These are phyloP conservation scores for Drosophila burlai DNA, from an alignment of 1,140 invertebrate species.

Conservation along the genomic window DNA sequence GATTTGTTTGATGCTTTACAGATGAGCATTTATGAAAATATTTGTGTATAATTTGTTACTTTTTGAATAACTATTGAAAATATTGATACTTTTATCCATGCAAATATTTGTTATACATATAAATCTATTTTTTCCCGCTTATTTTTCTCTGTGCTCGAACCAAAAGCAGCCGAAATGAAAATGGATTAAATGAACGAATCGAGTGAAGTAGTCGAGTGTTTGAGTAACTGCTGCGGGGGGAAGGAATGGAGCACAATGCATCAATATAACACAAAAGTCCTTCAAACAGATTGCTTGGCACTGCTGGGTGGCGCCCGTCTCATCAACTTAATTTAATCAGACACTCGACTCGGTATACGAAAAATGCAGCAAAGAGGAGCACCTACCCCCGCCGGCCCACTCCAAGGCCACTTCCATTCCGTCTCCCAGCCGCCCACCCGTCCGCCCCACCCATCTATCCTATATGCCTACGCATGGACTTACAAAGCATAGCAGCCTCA, in stretches of 20 bases:
- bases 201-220: conserved; percentile 72
- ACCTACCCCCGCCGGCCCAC: not conserved
- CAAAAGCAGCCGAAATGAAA: conserved; percentile 68
- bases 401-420: not conserved
- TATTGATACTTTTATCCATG: not conserved
- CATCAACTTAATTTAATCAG: conserved; percentile 84
- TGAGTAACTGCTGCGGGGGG: conserved; percentile 64
- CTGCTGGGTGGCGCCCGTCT: conserved; percentile 42
- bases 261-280: conserved; percentile 80
- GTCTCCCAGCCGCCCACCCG: not conserved
- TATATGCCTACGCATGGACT: conserved; percentile 67
- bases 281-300: conserved; percentile 57
- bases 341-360: conserved; percentile 80
- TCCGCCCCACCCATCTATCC: conserved; percentile 8
- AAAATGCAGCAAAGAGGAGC: conserved; percentile 68
- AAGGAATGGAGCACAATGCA: conserved; percentile 67
- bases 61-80: too few relatives aligned
- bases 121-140: not conserved
- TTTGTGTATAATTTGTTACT: not conserved
- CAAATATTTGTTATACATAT: not conserved
- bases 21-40: not conserved
- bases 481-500: conserved; percentile 19
- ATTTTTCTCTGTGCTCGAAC: conserved; percentile 5
- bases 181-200: conserved; percentile 70
- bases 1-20: too few relatives aligned